Evolutionary conservation across 2,888 invertebrate genomes (phyloP), one percentile per base, ranked within the genome.

Genomic region (Microctonus brassicae): DNA sequence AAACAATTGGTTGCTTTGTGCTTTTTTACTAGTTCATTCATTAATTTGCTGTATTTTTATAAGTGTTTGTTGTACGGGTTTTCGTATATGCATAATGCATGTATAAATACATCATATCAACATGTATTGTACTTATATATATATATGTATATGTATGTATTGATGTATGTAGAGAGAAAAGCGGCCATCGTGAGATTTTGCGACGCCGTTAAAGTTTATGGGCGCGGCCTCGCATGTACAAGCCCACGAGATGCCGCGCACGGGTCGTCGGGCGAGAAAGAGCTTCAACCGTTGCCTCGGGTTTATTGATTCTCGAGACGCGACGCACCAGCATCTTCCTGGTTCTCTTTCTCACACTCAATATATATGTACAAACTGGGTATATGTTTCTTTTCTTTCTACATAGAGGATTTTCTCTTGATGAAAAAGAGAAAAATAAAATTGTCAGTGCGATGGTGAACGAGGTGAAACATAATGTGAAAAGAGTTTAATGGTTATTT

Each of bases 131-230:
- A 74, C 7, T 47, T 17, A n/a, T 29, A 17, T 55, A 55, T 13
- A 5, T 55, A 55, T 17, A 47, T 55, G 13, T 13, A 24, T 17
- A n/a, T n/a, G n/a, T 57, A 57, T 22, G 17, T 29, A 24, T 58
- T 29, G 0, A 24, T 26, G 17, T 53, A 24, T 57, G 20, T 24
- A 55, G 3, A 58, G 29, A 26, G 72, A 79, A 70, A 76, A 74
- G 78, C 78, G 82, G 76, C 77, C 74, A 78, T 78, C 78, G 78
- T 74, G 79, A 82, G 81, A 85, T 86, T 86, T 82, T 78, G 83
- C 80, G 81, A 81, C 79, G 82, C 82, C 80, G 84, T 86, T 84
- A 83, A 85, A 85, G 81, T 86, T 87, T 86, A 86, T 85, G 86
- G 85, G 85, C 82, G 83, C 85, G 86, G 85, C 80, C 83, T 82